Evolutionary conservation across 2,797 vertebrate species (phyloP).

Genomic region (Malurus splendens): DNA sequence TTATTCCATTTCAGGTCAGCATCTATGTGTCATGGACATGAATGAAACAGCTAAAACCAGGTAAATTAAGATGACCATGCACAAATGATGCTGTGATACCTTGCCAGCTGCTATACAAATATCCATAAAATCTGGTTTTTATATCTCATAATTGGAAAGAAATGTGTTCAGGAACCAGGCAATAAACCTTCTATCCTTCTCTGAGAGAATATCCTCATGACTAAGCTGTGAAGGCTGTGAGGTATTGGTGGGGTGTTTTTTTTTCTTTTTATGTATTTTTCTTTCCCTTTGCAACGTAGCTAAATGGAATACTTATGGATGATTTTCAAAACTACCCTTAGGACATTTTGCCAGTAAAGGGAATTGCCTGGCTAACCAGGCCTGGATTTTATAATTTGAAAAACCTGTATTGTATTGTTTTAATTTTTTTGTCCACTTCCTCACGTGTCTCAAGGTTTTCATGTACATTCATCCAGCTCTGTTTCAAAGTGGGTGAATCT

Average conservation of each 20-base stretch:
- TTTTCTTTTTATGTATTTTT: neutral
- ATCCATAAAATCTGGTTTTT: neutral
- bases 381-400: constrained; percentile 25
- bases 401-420: constrained; percentile 14
- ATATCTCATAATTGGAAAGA: neutral
- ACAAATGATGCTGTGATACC: neutral
- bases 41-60: neutral
- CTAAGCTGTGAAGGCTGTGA: neutral
- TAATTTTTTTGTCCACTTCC: constrained; percentile 3
- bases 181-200: neutral
- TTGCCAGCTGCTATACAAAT: neutral
- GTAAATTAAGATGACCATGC: neutral
- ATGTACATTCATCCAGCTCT: neutral
- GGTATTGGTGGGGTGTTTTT: neutral
- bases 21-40: neutral
- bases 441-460: neutral
- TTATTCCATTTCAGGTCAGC: neutral
- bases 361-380: neutral
- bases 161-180: neutral
- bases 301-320: constrained; percentile 11
- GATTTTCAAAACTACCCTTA: constrained; percentile 2
- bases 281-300: neutral
- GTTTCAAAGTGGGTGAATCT: constrained; percentile 1
- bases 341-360: constrained; percentile 8
- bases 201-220: neutral